Conservation (phyloP, 1,140 invertebrate species). For the Zaprionus camerounensis region DNA sequence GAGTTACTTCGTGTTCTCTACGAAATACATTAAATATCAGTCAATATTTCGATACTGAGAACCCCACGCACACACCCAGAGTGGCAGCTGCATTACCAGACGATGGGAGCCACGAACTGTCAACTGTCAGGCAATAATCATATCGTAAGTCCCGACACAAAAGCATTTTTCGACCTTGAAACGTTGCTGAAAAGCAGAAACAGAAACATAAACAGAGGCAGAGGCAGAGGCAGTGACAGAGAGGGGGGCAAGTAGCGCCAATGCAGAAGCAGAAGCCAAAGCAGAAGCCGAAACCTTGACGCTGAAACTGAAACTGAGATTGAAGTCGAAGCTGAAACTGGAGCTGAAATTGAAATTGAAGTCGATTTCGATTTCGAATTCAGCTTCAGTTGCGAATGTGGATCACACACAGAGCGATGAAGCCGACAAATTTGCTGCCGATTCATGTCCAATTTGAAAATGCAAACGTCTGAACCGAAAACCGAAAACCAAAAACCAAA, state of each 20-base stretch:
- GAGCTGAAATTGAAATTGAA: slow-evolving; percentile 12
- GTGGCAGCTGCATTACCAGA: neutral
- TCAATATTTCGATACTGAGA: neutral
- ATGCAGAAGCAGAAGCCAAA: neutral
- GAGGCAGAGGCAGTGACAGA: neutral
- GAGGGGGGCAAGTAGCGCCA: neutral
- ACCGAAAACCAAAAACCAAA: slow-evolving; percentile 18
- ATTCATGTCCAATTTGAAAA: slow-evolving; percentile 35
- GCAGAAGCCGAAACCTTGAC: slow-evolving; percentile 24
- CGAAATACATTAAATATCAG: neutral
- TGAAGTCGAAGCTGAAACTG: slow-evolving; percentile 7
- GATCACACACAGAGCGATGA: slow-evolving; percentile 12
- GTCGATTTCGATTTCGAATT: neutral
- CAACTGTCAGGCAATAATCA: slow-evolving; percentile 11
- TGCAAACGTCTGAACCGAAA: too few species aligned
- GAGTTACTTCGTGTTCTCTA: neutral
- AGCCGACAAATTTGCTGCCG: slow-evolving; percentile 46
- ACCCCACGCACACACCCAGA: neutral
- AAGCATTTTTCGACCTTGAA: slow-evolving; percentile 30
- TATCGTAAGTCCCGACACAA: slow-evolving; percentile 19
- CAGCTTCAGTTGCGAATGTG: slow-evolving; percentile 24
- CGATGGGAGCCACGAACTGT: slow-evolving; percentile 22
- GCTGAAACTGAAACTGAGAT: slow-evolving; percentile 22
- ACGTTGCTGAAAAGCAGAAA: slow-evolving; percentile 10
- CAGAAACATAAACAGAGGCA: slow-evolving; percentile 10